A percentile compares a stretch with the other conserved stretches of the same genome.
phyloP scores from a whole-genome alignment of 2,888 invertebrate species.

The Agrochola macilenta region DNA sequence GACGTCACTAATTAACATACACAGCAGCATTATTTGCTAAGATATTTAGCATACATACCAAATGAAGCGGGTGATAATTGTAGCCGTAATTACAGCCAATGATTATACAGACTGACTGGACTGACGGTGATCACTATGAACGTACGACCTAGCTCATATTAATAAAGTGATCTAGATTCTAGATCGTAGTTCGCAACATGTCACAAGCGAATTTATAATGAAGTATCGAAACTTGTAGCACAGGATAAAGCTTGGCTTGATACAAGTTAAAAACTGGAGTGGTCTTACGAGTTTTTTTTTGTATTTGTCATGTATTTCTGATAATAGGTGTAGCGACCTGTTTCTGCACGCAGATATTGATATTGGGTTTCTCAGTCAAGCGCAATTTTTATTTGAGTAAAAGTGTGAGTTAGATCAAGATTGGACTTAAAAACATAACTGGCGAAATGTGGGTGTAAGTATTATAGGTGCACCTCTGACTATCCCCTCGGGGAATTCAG shows the following conservation, averaged over 20 bases:
- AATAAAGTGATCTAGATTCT: slow-evolving; percentile 36
- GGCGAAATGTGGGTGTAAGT: not conserved
- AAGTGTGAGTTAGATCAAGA: not conserved
- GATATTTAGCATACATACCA: slow-evolving; percentile 68
- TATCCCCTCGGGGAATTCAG: not conserved
- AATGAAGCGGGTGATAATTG: slow-evolving; percentile 71
- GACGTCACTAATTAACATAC: slow-evolving; percentile 57
- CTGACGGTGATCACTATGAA: slow-evolving; percentile 34
- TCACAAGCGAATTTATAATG: slow-evolving; percentile 41
- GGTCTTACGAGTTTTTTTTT: slow-evolving; percentile 58
- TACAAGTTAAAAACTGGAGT: slow-evolving; percentile 64
- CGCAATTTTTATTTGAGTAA: not conserved
- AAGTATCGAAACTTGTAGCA: slow-evolving; percentile 46
- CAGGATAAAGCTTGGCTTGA: slow-evolving; percentile 38
- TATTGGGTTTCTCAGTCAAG: not conserved
- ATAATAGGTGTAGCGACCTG: slow-evolving; percentile 47
- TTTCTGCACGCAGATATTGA: slow-evolving; percentile 17
- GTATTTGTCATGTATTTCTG: slow-evolving; percentile 20
- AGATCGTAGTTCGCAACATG: slow-evolving; percentile 31
- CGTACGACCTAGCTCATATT: slow-evolving; percentile 30
- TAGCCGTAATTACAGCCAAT: slow-evolving; percentile 60
- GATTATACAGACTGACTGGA: slow-evolving; percentile 58
- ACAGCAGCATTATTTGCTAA: slow-evolving; percentile 48
- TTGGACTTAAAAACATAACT: not conserved
- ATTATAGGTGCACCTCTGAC: not conserved